phyloP scores from a whole-genome alignment of 1,140 invertebrate species.

The Papilio polytes region DNA sequence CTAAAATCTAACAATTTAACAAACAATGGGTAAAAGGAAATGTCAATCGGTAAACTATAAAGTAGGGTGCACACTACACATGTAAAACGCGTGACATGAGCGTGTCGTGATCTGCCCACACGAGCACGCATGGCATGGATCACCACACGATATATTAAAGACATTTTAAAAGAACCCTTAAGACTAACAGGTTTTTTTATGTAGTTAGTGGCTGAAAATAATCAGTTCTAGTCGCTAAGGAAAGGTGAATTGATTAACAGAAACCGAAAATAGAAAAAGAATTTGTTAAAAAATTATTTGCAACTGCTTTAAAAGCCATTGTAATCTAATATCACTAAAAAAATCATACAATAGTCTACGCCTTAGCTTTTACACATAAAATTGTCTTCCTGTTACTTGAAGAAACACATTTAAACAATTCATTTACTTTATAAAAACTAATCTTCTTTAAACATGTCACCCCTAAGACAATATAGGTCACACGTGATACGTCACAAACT shows the following conservation, averaged over 20 bases:
- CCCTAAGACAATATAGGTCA: slow-evolving; percentile 27
- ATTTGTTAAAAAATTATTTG: no score
- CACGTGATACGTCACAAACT: neutral
- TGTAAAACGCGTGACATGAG: neutral
- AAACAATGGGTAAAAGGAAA: neutral
- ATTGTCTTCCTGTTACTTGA: neutral
- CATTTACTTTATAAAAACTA: slow-evolving; percentile 8
- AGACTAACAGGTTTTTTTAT: neutral
- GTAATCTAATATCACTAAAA: no score
- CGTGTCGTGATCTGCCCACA: neutral
- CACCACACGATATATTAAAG: neutral
- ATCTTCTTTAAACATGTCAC: slow-evolving; percentile 6
- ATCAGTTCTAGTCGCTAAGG: no score
- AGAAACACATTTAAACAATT: neutral
- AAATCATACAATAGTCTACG: no score
- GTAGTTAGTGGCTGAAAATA: neutral
- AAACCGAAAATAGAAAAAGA: no score
- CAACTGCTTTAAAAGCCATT: no score
- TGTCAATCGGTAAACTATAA: neutral
- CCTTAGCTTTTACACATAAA: no score
- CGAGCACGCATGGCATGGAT: neutral
- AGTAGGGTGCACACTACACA: slow-evolving; percentile 1
- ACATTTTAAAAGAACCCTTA: neutral
- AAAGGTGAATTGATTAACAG: no score
- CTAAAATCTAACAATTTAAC: neutral